Conservation (phyloP, 2,888 invertebrate genomes). For the Pseudococcus jackbeardsleyi region DNA sequence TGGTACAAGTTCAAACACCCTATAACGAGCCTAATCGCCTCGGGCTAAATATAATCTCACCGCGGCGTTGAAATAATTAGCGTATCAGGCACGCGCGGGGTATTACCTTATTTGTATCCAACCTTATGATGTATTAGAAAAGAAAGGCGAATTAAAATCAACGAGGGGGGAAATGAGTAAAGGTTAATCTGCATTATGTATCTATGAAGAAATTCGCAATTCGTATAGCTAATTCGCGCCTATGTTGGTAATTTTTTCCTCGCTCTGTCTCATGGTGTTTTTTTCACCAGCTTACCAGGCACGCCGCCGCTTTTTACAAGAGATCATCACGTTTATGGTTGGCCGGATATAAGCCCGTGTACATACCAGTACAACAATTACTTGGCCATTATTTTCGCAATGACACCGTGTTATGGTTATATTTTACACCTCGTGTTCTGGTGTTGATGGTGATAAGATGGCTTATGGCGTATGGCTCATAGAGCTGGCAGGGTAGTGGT, state of each 20-base stretch:
- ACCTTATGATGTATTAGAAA: background rate
- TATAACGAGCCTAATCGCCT: slow-evolving; percentile 44
- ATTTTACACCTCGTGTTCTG: slow-evolving; percentile 47
- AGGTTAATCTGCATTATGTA: background rate
- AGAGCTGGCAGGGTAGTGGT: background rate
- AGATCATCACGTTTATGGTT: too few species aligned
- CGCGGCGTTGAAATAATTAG: slow-evolving; percentile 42
- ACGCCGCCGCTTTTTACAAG: too few species aligned
- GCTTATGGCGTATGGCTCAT: background rate
- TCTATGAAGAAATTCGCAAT: background rate
- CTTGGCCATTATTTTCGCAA: slow-evolving; percentile 30
- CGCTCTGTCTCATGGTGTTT: too few species aligned
- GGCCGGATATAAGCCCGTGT: too few species aligned
- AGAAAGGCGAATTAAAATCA: slow-evolving; percentile 15
- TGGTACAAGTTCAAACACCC: slow-evolving; percentile 31
- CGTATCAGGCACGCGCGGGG: slow-evolving; percentile 34
- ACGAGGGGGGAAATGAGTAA: background rate
- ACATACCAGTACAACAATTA: slow-evolving; percentile 12
- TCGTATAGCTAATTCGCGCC: background rate
- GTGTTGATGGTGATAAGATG: background rate
- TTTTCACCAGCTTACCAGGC: too few species aligned
- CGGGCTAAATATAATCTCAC: slow-evolving; percentile 1
- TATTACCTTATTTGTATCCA: slow-evolving; percentile 31
- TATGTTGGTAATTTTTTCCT: too few species aligned
- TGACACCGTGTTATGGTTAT: slow-evolving; percentile 49